A percentile compares a stretch with the other conserved stretches of the same genome.
Conservation (phyloP, 2,113 vertebrate species). For the Brachypteracias leptosomus region DNA sequence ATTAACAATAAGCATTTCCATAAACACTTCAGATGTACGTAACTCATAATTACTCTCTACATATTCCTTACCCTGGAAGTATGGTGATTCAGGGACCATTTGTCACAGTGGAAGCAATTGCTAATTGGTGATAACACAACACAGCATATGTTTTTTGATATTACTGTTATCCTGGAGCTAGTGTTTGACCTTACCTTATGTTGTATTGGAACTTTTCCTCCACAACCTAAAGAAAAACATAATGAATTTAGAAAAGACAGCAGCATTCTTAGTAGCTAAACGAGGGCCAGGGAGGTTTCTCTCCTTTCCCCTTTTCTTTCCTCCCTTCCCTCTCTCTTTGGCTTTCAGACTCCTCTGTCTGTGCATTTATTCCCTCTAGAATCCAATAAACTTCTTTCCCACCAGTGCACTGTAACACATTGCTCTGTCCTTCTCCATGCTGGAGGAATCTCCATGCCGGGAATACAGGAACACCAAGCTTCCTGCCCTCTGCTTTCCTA, state of each 20-base stretch:
- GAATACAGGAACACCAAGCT: not conserved
- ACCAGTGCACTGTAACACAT: too few species aligned
- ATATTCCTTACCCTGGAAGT: not conserved
- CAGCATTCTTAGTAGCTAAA: not conserved
- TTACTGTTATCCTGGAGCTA: not conserved
- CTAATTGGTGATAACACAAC: slow-evolving; percentile 20
- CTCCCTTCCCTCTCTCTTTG: not conserved
- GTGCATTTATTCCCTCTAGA: not conserved
- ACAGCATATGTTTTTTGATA: not conserved
- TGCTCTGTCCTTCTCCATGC: not conserved
- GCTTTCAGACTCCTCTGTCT: not conserved
- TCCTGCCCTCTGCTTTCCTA: not conserved
- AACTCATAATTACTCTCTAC: not conserved
- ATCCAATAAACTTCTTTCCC: not conserved
- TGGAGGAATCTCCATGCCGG: not conserved
- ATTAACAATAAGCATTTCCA: slow-evolving; percentile 48
- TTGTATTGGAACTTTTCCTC: not conserved
- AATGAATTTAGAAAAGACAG: not conserved
- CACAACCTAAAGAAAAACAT: not conserved
- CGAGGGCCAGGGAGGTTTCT: not conserved
- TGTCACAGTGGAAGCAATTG: not conserved
- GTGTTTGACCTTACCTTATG: not conserved
- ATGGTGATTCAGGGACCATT: not conserved
- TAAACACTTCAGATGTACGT: slow-evolving; percentile 27
- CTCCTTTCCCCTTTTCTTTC: not conserved